phyloP scores from a whole-genome alignment of 2,888 invertebrate species.

The Torymus auratus region DNA sequence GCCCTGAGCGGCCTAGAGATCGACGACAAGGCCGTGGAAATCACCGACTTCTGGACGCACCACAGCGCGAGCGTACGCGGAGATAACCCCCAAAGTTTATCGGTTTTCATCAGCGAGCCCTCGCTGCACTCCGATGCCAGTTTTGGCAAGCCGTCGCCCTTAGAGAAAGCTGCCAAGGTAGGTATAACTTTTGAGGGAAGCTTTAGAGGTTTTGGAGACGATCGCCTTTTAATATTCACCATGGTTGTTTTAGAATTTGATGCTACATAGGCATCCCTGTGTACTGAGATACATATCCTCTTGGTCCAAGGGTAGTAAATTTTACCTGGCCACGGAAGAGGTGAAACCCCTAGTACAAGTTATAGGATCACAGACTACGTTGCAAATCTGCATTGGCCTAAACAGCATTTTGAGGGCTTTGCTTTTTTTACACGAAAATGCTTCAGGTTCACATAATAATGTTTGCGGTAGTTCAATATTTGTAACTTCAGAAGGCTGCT shows the following conservation, averaged over 20 bases:
- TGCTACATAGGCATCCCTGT: slow-evolving; percentile 91
- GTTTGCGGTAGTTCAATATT: slow-evolving; percentile 88
- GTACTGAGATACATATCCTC: slow-evolving; percentile 90
- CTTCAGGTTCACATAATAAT: slow-evolving; percentile 89
- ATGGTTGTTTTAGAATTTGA: slow-evolving; percentile 84
- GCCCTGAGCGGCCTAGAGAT: slow-evolving; percentile 86
- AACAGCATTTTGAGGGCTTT: slow-evolving; percentile 88
- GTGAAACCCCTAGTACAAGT: slow-evolving; percentile 86
- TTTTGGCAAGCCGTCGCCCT: slow-evolving; percentile 79
- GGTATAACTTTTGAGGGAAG: not conserved
- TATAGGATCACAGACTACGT: slow-evolving; percentile 82
- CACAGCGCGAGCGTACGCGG: slow-evolving; percentile 81
- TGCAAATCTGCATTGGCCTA: slow-evolving; percentile 91
- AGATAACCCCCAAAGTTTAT: slow-evolving; percentile 81
- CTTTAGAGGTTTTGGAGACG: slow-evolving; percentile 20
- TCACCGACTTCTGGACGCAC: slow-evolving; percentile 88
- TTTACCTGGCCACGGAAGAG: slow-evolving; percentile 89
- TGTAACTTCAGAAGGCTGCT: slow-evolving; percentile 88
- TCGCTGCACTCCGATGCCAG: slow-evolving; percentile 77
- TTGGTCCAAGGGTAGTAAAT: slow-evolving; percentile 86
- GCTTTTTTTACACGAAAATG: slow-evolving; percentile 90
- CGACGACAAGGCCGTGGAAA: slow-evolving; percentile 86
- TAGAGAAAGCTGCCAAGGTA: slow-evolving; percentile 88
- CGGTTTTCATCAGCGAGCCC: slow-evolving; percentile 86
- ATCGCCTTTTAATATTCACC: not conserved